Conservation (phyloP, 2,797 vertebrate genomes). For the Sebastes dallii region DNA sequence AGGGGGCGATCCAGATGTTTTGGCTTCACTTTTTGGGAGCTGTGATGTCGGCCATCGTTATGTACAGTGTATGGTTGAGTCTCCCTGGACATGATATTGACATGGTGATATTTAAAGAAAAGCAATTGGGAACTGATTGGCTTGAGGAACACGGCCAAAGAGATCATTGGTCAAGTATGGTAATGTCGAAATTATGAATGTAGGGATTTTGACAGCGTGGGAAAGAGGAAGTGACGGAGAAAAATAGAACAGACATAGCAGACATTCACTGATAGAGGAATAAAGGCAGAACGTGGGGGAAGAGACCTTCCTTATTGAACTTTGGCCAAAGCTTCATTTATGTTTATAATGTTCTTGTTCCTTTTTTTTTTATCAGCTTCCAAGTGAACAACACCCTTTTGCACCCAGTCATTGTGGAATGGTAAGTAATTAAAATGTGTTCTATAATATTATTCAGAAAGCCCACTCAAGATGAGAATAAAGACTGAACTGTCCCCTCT, state of each 20-base stretch:
- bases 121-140: background rate
- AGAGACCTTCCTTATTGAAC: background rate
- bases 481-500: background rate
- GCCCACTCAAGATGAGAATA: background rate
- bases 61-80: background rate
- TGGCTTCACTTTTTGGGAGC: too few relatives aligned
- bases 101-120: background rate
- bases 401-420: conserved; percentile 94
- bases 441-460: background rate
- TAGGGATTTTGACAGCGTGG: background rate
- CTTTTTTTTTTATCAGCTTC: conserved; percentile 79
- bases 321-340: background rate
- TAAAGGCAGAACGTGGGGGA: background rate
- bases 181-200: background rate
- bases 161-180: background rate
- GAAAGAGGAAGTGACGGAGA: background rate
- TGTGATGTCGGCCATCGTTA: too few relatives aligned
- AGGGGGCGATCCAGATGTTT: too few relatives aligned
- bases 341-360: background rate
- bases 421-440: conserved; percentile 79
- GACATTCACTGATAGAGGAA: background rate
- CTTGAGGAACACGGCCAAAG: background rate
- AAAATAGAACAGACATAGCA: background rate
- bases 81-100: background rate
- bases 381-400: conserved; percentile 90